Conservation (phyloP, 2,888 invertebrate species). For the Phlogophora meticulosa region DNA sequence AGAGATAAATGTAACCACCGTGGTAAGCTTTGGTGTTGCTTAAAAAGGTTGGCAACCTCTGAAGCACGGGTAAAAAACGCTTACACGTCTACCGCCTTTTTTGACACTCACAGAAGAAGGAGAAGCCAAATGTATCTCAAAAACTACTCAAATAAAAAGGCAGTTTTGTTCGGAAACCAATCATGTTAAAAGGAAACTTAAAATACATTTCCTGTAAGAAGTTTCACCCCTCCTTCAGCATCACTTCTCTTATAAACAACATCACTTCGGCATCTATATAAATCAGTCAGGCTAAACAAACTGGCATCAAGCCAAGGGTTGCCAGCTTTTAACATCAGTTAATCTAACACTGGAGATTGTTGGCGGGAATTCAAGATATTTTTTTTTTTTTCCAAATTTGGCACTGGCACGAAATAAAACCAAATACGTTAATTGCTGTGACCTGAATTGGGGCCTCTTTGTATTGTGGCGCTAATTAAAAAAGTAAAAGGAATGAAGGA, state of each 20-base stretch:
- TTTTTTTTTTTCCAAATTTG: conserved; percentile 81
- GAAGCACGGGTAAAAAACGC: neutral
- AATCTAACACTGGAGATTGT: conserved; percentile 81
- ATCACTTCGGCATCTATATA: conserved; percentile 65
- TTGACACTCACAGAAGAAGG: rapidly evolving
- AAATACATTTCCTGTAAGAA: conserved; percentile 19
- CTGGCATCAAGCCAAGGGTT: conserved; percentile 76
- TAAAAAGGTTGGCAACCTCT: neutral
- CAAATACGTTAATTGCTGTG: conserved; percentile 84
- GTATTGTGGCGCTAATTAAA: conserved; percentile 76
- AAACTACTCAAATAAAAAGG: neutral
- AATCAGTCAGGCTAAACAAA: conserved; percentile 75
- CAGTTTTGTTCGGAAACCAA: conserved; percentile 3
- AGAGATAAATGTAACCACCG: neutral
- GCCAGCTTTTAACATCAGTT: conserved; percentile 86
- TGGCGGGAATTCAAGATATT: conserved; percentile 81
- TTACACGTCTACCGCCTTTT: neutral
- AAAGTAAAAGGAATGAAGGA: conserved; percentile 59
- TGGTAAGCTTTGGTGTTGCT: too few species aligned
- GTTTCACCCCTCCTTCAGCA: conserved; percentile 8
- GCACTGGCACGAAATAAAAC: conserved; percentile 84
- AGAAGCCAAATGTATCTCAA: too few species aligned
- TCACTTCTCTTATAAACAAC: conserved; percentile 36
- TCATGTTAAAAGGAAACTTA: conserved; percentile 13
- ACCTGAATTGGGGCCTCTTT: conserved; percentile 80